Evolutionary conservation across 2,888 invertebrate species (phyloP), one percentile per base, ranked within the genome.

Genomic region (Ligdia adustata): DNA sequence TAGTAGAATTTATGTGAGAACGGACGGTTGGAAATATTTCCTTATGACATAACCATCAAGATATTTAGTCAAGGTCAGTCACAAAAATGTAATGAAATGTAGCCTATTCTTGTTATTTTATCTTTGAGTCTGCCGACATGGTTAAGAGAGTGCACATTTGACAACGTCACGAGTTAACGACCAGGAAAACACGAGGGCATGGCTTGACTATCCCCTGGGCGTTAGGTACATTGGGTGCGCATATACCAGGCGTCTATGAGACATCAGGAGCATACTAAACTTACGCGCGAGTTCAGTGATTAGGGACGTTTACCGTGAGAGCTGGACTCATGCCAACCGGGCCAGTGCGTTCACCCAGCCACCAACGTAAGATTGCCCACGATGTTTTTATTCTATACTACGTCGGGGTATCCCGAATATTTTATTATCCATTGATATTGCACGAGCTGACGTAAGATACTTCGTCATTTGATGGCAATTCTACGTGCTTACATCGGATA

Each of bases 281-380:
- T 79, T 81, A 79, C 78, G 72, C 73, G 75, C 69, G 77, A 72
- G 77, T 74, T 66, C 66, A 73, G 78, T 82, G 88, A 88, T 87
- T 85, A 87, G 87, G 75, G 76, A 76, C 82, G 81, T 82, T 77
- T 75, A 79, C 79, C 84, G 87, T 86, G 86, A 81, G 86, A 83
- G 78, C 75, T 90, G 90, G 90, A 87, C 62, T 42, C 60, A 73
- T 50, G 85, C 89, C 89, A 89, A 88, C 69, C 87, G 75, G 87
- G 89, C 75, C 89, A 87, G 88, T 82, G 77, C 90, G 82, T 90
- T 89, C 85, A 90, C 86, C 87, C 76, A 75, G 60, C 69, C 66
- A 61, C 66, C 65, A 71, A 38, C 48, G 42, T 42, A 71, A 77
- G 69, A 78, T 77, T 75, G 72, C 69, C 57, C 51, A 64, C 74